Evolutionary conservation across 1,140 invertebrate species (phyloP).

Genomic region (Trachelipus rathkii): DNA sequence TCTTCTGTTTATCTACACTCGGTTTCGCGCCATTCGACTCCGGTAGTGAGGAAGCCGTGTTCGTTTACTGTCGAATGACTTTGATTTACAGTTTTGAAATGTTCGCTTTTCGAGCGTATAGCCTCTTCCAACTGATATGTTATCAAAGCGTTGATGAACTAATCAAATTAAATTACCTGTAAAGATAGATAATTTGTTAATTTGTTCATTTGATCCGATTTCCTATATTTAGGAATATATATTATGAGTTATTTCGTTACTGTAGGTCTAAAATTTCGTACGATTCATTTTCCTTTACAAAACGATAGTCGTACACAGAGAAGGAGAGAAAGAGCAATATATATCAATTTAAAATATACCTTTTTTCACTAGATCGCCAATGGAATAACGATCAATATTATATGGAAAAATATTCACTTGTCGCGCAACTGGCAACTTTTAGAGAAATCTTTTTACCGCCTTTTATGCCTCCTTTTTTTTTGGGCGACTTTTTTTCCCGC

Average conservation of each 20-base stretch:
- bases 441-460: conserved; percentile 20
- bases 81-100: neutral
- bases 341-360: too few relatives aligned
- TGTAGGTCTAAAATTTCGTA: too few relatives aligned
- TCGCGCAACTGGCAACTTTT: conserved; percentile 19
- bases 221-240: too few relatives aligned
- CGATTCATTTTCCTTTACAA: too few relatives aligned
- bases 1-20: conserved; percentile 32
- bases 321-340: too few relatives aligned
- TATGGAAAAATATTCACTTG: neutral
- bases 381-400: neutral
- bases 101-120: neutral
- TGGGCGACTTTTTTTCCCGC: conserved; percentile 8
- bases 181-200: too few relatives aligned
- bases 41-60: conserved; percentile 20
- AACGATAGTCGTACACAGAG: too few relatives aligned
- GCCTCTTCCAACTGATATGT: neutral
- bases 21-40: conserved; percentile 32
- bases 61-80: conserved; percentile 4
- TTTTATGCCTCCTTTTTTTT: conserved; percentile 20
- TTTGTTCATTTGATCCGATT: too few relatives aligned
- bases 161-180: neutral
- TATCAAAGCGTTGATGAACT: conserved; percentile 9
- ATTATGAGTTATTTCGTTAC: too few relatives aligned
- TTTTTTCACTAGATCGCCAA: too few relatives aligned